Percentiles rank a stretch among this genome's conserved stretches.
These are phyloP conservation scores for Lytechinus variegatus DNA, from an alignment of 35 echinoderm and acorn worm genomes.

Conservation along the genomic window DNA sequence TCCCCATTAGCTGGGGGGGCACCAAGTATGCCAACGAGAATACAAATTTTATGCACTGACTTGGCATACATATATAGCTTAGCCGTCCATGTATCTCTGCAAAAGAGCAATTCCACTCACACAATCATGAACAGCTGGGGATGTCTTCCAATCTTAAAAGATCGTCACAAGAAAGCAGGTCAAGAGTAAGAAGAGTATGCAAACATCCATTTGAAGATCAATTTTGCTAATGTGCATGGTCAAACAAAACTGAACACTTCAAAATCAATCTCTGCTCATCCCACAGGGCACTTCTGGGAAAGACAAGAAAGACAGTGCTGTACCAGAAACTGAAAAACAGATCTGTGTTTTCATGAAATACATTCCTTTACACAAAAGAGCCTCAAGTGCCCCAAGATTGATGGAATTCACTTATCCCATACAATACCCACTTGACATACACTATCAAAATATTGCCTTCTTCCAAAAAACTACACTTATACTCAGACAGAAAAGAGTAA, in stretches of 20 bases:
- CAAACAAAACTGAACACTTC: background rate
- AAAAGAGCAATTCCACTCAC: background rate
- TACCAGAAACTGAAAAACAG: background rate
- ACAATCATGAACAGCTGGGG: background rate
- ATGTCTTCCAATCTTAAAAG: background rate
- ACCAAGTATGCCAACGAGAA: too few relatives aligned
- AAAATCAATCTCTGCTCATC: background rate
- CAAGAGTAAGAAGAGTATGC: background rate
- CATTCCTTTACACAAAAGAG: background rate
- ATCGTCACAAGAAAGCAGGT: background rate
- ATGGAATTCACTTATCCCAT: background rate
- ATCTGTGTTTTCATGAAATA: background rate
- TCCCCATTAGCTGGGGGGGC: too few relatives aligned
- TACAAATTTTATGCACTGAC: too few relatives aligned
- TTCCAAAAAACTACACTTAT: background rate
- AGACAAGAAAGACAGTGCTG: background rate
- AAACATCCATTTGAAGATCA: background rate
- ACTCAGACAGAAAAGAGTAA: background rate
- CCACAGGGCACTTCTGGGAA: background rate
- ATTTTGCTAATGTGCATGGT: background rate
- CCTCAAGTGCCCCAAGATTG: background rate
- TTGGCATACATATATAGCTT: too few relatives aligned
- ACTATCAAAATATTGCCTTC: background rate
- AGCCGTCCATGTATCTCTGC: background rate
- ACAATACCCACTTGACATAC: background rate